A percentile compares a stretch with the other conserved stretches of the same genome.
These are phyloP conservation scores for Drosophila lini DNA, from an alignment of 1,140 invertebrate genomes.

Conservation along the genomic window DNA sequence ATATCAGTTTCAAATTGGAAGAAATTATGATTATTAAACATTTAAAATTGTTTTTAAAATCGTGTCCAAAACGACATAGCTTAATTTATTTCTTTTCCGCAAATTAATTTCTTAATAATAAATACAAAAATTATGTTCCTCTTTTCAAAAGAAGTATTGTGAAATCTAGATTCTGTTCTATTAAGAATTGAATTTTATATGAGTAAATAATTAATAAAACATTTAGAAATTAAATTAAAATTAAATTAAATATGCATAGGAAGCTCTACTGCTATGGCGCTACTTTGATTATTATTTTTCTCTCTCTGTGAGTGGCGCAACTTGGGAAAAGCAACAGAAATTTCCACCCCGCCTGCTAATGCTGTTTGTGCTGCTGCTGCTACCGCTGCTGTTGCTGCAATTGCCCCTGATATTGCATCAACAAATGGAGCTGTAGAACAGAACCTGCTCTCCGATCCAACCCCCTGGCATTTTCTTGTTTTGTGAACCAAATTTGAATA, in stretches of 20 bases:
- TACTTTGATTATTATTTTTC: not conserved
- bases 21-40: not conserved
- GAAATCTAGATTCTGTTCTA: too few species aligned
- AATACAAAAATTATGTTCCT: too few species aligned
- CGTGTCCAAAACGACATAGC: too few species aligned
- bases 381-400: constrained; percentile 16
- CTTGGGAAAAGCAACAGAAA: constrained; percentile 59
- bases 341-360: constrained; percentile 16
- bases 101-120: too few species aligned
- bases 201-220: too few species aligned
- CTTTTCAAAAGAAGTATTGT: too few species aligned
- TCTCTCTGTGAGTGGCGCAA: constrained; percentile 48
- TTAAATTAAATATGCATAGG: not conserved
- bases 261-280: not conserved
- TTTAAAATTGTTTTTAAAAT: too few species aligned
- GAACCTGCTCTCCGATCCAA: constrained; percentile 10
- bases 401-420: constrained; percentile 42
- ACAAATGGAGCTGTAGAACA: constrained; percentile 31
- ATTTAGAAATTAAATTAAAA: not conserved
- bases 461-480: constrained; percentile 47
- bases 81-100: too few species aligned
- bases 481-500: constrained; percentile 69
- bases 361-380: constrained; percentile 5
- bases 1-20: not conserved
- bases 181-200: too few species aligned